phyloP scores from a whole-genome alignment of 2,113 vertebrate species.

The Pogonocichla stellata region DNA sequence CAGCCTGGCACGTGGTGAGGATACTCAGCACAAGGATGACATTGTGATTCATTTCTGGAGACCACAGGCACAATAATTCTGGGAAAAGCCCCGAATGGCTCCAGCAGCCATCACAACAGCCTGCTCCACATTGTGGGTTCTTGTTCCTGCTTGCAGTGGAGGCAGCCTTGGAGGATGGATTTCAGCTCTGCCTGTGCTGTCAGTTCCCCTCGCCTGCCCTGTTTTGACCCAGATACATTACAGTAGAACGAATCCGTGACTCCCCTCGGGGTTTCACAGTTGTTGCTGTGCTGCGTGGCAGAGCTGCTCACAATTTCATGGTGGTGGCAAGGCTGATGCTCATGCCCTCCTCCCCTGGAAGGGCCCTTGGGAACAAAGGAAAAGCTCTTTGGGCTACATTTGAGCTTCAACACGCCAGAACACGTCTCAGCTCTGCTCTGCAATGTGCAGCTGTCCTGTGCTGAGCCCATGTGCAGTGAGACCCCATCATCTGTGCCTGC shows the following conservation, averaged over 20 bases:
- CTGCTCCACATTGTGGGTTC: not conserved
- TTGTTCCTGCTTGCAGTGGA: not conserved
- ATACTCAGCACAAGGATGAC: not conserved
- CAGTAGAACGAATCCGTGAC: not conserved
- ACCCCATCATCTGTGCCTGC: not conserved
- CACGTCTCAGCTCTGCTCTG: not conserved
- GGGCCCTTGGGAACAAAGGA: not conserved
- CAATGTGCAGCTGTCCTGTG: not conserved
- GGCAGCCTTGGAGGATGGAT: not conserved
- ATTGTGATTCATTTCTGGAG: not conserved
- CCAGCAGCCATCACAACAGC: not conserved
- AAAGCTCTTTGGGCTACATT: not conserved
- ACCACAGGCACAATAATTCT: rapidly evolving
- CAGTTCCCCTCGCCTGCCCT: not conserved
- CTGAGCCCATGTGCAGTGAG: not conserved
- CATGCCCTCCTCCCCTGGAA: not conserved
- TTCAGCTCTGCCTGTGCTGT: not conserved
- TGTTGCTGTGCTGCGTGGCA: not conserved
- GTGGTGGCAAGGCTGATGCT: not conserved
- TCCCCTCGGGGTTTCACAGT: not conserved
- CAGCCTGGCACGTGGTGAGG: not conserved
- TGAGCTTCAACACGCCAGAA: not conserved
- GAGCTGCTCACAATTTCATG: constrained; percentile 5
- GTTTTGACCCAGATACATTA: constrained; percentile 28
- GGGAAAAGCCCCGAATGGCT: not conserved